phyloP scores from a whole-genome alignment of 2,113 vertebrate species.

The Centrocercus urophasianus region DNA sequence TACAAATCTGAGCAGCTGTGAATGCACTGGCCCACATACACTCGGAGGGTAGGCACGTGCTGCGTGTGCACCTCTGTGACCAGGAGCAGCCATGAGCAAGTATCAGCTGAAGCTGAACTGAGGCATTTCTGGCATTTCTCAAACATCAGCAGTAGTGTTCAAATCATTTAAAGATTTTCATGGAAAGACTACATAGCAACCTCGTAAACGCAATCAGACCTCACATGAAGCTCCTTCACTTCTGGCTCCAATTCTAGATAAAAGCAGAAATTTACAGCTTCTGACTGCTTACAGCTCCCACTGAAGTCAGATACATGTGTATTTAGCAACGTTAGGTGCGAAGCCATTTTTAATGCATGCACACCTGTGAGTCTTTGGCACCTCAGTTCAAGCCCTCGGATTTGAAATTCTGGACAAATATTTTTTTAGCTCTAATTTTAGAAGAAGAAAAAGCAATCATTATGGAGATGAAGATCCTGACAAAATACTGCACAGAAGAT shows the following conservation, averaged over 20 bases:
- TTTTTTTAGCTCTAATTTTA: background rate
- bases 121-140: background rate
- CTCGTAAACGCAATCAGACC: background rate
- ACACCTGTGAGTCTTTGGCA: background rate
- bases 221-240: background rate
- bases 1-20: background rate
- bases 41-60: background rate
- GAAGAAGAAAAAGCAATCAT: background rate
- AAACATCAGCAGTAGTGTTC: background rate
- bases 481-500: background rate
- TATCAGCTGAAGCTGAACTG: background rate
- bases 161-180: background rate
- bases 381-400: background rate
- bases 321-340: background rate
- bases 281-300: background rate
- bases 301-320: background rate
- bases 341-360: background rate
- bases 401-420: background rate
- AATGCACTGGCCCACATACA: background rate
- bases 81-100: background rate
- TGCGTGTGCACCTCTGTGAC: background rate
- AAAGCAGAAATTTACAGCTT: background rate
- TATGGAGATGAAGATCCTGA: background rate
- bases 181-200: background rate
- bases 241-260: background rate